Conservation (phyloP, 35 echinoderm and acorn worm species). For the Acanthaster planci region DNA sequence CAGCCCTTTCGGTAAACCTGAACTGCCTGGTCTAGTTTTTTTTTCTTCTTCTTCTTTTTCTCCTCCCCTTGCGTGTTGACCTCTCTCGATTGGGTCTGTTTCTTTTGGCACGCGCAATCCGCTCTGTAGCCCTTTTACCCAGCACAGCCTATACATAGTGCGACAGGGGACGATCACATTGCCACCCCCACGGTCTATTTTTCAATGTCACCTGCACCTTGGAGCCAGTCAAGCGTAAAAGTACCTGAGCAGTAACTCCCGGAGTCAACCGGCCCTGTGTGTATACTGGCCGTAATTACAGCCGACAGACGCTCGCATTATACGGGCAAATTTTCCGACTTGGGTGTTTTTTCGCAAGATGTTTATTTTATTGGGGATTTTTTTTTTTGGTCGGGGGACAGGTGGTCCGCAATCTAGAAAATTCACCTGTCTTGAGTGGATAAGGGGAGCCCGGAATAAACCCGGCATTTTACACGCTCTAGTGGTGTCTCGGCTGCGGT, state of each 20-base stretch:
- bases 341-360: slow-evolving; percentile 11
- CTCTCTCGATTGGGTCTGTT: not conserved
- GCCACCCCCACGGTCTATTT: not conserved
- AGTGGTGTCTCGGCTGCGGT: not conserved
- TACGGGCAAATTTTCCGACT: not conserved
- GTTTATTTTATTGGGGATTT: slow-evolving; percentile 25
- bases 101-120: not conserved
- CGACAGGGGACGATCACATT: not conserved
- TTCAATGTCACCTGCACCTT: slow-evolving; percentile 13
- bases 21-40: slow-evolving; percentile 9
- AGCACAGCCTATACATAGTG: no score
- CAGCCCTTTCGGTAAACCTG: not conserved
- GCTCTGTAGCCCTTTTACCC: not conserved
- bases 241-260: not conserved
- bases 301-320: slow-evolving; percentile 6
- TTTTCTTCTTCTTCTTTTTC: not conserved
- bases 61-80: not conserved
- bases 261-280: slow-evolving; percentile 1
- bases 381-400: slow-evolving; percentile 13
- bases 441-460: not conserved
- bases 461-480: not conserved
- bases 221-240: slow-evolving; percentile 9
- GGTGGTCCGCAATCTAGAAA: slow-evolving; percentile 2
- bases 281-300: slow-evolving; percentile 17
- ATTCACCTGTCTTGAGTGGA: not conserved